A percentile compares a stretch with the other conserved stretches of the same genome.
Conservation (phyloP, 2,113 vertebrate species). For the Forbesichthys agassizii region DNA sequence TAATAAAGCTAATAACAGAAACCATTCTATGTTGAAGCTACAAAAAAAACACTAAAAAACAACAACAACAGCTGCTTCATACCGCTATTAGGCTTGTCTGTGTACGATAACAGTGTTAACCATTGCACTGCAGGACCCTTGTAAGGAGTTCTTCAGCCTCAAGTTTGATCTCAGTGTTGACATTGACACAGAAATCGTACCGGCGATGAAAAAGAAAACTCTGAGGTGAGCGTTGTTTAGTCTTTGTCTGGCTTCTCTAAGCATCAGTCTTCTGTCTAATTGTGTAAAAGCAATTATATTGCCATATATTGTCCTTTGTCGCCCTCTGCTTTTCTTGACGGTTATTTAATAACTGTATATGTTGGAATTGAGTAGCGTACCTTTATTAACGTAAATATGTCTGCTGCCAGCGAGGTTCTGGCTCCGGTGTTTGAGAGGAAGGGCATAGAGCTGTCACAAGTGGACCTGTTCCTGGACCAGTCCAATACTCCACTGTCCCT, state of each 20-base stretch:
- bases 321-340: no score
- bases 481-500: constrained; percentile 93
- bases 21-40: background rate
- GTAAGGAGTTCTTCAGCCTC: constrained; percentile 95
- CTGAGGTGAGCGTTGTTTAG: constrained; percentile 78
- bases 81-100: constrained; percentile 11
- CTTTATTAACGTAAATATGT: background rate
- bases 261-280: no score
- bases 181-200: constrained; percentile 88
- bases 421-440: constrained; percentile 92
- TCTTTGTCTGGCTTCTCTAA: background rate
- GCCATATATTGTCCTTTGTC: no score
- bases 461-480: constrained; percentile 94
- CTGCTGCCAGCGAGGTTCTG: constrained; percentile 84
- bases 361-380: background rate
- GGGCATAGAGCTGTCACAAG: constrained; percentile 81
- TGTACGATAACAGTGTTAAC: constrained; percentile 37
- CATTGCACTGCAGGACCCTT: constrained; percentile 84
- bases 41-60: background rate
- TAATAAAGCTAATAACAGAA: no score
- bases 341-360: no score
- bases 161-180: constrained; percentile 91
- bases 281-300: no score
- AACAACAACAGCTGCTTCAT: background rate
- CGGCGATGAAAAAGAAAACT: constrained; percentile 91